A percentile compares a stretch with the other conserved stretches of the same genome.
Evolutionary conservation across 2,888 invertebrate genomes (phyloP).

Genomic region (Cynaeus angustus): DNA sequence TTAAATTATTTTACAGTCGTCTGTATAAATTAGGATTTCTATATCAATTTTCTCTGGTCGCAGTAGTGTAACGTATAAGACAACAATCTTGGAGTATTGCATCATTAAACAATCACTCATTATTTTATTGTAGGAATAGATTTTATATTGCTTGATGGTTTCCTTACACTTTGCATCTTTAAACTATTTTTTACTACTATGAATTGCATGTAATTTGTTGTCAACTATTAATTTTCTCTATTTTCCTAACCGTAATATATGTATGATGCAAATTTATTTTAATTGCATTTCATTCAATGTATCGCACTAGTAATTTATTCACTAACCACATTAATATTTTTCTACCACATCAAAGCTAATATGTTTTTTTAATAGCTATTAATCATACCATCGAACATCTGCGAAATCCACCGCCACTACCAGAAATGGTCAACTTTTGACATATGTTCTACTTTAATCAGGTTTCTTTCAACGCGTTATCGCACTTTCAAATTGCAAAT

Average conservation of each 20-base stretch:
- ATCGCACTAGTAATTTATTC: not conserved
- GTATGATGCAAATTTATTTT: not conserved
- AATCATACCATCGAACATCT: conserved; percentile 4
- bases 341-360: not conserved
- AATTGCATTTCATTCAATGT: not conserved
- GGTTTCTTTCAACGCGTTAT: conserved; percentile 2
- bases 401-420: not conserved
- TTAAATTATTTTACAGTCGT: no score
- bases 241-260: not conserved
- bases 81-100: no score
- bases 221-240: not conserved
- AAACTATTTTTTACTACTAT: no score
- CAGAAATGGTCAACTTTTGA: conserved; percentile 16
- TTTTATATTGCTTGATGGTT: no score
- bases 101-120: no score
- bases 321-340: not conserved
- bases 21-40: no score
- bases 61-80: no score
- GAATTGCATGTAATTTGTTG: no score
- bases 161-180: no score
- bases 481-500: conserved; percentile 38
- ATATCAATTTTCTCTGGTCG: no score
- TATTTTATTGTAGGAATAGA: no score
- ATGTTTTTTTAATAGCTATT: not conserved
- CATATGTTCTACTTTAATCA: conserved; percentile 17